phyloP scores from a whole-genome alignment of 2,888 invertebrate species.

The Asteroscopus sphinx region DNA sequence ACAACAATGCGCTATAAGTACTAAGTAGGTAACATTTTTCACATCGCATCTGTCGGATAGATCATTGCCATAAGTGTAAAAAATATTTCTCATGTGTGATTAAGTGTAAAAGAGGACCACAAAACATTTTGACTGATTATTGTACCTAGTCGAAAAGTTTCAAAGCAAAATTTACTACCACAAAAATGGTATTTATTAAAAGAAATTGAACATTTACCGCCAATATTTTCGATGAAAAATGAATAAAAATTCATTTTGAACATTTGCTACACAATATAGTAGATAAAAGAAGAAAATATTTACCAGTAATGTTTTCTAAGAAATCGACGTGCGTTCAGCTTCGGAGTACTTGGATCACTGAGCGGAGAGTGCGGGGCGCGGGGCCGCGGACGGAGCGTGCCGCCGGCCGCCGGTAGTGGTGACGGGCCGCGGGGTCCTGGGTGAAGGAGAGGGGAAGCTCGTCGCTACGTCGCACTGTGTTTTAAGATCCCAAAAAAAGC shows the following conservation, averaged over 20 bases:
- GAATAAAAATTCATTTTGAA: background rate
- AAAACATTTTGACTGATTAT: no score
- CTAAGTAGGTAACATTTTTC: no score
- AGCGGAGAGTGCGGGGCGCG: background rate
- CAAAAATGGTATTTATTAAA: background rate
- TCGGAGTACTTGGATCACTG: slow-evolving; percentile 9
- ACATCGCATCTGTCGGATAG: no score
- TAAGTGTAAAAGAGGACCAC: no score
- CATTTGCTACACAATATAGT: background rate
- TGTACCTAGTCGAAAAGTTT: slow-evolving; percentile 27
- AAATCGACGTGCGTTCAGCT: slow-evolving; percentile 19
- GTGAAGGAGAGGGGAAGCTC: background rate
- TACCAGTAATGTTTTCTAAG: background rate
- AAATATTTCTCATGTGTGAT: no score
- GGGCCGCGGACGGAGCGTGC: background rate
- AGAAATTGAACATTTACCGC: slow-evolving; percentile 1
- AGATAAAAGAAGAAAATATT: background rate
- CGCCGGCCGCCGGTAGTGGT: background rate
- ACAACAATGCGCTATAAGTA: slow-evolving; percentile 36
- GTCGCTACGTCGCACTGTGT: no score
- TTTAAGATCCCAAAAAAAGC: no score
- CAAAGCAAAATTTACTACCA: slow-evolving; percentile 20
- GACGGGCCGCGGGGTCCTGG: background rate
- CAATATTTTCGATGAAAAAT: background rate
- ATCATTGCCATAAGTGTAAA: no score